These are phyloP conservation scores for Lophotriccus pileatus DNA, from an alignment of 2,797 vertebrate genomes.

Conservation along the genomic window DNA sequence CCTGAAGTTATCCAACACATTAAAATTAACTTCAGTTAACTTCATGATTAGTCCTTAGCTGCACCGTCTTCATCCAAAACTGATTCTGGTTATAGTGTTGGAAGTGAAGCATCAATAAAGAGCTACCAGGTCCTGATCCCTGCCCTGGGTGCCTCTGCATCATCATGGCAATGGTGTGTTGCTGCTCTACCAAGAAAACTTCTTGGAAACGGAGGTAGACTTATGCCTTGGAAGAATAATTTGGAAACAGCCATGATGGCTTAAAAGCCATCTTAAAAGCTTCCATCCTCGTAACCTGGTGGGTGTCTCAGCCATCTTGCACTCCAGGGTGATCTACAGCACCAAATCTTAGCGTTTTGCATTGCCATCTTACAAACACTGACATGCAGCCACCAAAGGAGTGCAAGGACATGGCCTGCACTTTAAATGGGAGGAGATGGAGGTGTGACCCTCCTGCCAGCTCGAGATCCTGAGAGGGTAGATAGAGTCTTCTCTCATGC, in stretches of 20 bases:
- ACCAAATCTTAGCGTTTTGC: background rate
- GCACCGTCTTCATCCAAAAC: background rate
- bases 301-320: background rate
- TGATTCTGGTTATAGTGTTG: background rate
- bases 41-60: background rate
- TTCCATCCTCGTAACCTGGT: background rate
- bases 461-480: background rate
- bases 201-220: background rate
- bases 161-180: background rate
- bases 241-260: background rate
- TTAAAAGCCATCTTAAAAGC: background rate
- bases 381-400: background rate
- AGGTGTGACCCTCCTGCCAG: background rate
- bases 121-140: background rate
- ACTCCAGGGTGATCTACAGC: background rate
- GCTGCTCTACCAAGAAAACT: background rate
- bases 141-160: background rate
- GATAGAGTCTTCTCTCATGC: background rate
- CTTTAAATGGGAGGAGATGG: background rate
- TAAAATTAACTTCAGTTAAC: background rate
- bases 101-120: background rate
- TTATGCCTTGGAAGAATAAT: background rate
- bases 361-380: fast-evolving
- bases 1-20: background rate
- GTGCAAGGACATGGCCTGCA: background rate